Evolutionary conservation across 2,113 vertebrate species (phyloP).

Genomic region (Heliornis fulica): DNA sequence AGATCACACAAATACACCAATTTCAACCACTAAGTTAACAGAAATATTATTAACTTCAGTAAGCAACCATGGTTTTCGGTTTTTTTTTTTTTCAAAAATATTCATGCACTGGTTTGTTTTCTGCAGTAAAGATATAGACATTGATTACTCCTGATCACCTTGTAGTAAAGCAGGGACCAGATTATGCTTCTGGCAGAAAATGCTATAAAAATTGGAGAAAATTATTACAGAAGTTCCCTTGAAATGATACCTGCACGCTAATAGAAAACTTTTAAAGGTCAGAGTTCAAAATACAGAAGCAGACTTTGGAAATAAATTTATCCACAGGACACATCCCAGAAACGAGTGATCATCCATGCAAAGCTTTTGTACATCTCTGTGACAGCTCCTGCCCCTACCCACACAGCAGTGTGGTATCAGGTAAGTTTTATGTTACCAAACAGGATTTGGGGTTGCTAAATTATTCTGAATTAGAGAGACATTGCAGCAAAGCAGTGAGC

Average conservation of each 20-base stretch:
- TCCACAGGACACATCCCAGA: neutral
- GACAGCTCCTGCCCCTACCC: neutral
- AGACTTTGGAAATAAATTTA: neutral
- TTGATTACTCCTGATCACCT: neutral
- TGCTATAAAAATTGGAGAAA: neutral
- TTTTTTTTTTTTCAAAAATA: neutral
- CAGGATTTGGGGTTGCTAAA: neutral
- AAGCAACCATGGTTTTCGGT: too few relatives aligned
- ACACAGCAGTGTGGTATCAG: neutral
- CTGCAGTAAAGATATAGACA: neutral
- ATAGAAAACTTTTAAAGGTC: neutral
- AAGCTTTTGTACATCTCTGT: neutral
- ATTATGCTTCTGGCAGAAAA: neutral
- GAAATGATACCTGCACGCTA: neutral
- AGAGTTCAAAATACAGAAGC: neutral
- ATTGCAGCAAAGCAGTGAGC: neutral
- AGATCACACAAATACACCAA: neutral
- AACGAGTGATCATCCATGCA: rapidly evolving
- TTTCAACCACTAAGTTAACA: neutral
- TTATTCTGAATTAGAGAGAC: neutral
- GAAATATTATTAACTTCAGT: neutral
- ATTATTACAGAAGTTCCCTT: neutral
- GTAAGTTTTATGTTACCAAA: neutral
- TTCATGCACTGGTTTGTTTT: neutral
- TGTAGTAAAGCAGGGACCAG: neutral